Evolutionary conservation across 2,113 vertebrate species (phyloP).

Genomic region (Dissostichus mawsoni): DNA sequence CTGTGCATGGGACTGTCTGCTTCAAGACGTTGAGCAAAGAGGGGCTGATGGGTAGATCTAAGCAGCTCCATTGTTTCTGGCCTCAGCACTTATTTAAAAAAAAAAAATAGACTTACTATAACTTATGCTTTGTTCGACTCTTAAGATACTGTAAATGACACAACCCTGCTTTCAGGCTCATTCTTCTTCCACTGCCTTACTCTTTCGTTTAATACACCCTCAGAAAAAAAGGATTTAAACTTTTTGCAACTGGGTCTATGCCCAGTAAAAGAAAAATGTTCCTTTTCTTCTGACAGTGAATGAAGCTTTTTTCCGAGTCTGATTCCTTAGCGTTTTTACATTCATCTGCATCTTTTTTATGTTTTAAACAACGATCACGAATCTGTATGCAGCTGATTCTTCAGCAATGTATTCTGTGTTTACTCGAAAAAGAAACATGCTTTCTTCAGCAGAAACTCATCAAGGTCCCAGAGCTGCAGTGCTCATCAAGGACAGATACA

Average conservation of each 20-base stretch:
- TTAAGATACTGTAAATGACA: conserved; percentile 69
- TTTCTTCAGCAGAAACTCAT: conserved; percentile 48
- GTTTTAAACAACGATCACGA: conserved; percentile 9
- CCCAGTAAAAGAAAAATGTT: background rate
- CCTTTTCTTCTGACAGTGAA: conserved; percentile 34
- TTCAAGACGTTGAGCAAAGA: conserved; percentile 57
- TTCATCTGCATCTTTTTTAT: conserved; percentile 17
- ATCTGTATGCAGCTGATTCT: background rate
- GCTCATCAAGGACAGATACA: conserved; percentile 53
- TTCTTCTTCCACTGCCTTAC: conserved; percentile 71
- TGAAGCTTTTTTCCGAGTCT: conserved; percentile 19
- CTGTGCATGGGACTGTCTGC: conserved; percentile 52
- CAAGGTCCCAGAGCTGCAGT: conserved; percentile 41
- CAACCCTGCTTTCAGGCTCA: conserved; percentile 55
- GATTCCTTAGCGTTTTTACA: conserved; percentile 16
- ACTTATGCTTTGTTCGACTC: conserved; percentile 51
- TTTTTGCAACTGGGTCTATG: conserved; percentile 16
- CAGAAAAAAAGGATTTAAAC: conserved; percentile 18
- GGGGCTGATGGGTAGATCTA: conserved; percentile 59
- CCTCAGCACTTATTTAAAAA: conserved; percentile 37
- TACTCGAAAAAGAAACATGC: conserved; percentile 12
- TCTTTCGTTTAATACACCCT: conserved; percentile 38
- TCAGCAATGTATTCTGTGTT: conserved; percentile 18
- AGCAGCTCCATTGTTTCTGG: conserved; percentile 53
- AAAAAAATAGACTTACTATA: conserved; percentile 42